Conservation (phyloP, 2,888 invertebrate genomes). For the Drosophila anomalipes region DNA sequence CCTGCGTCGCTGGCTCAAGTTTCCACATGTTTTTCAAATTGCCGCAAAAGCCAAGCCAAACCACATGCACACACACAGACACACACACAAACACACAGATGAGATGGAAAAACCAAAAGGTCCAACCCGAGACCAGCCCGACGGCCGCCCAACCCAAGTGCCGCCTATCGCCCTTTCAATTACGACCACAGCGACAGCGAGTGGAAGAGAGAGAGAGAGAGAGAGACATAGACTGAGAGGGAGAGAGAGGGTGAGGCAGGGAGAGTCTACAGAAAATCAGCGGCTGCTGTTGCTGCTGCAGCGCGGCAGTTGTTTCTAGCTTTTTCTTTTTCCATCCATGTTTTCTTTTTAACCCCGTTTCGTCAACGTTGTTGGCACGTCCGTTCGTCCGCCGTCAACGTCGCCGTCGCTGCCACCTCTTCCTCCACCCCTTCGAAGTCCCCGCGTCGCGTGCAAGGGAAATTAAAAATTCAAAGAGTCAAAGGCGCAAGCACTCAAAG, state of each 20-base stretch:
- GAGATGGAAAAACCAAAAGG: conserved; percentile 64
- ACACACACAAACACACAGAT: conserved; percentile 15
- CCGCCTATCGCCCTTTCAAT: conserved; percentile 76
- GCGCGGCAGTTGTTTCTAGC: conserved; percentile 72
- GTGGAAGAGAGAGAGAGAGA: conserved; percentile 8
- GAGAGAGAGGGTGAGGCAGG: conserved; percentile 13
- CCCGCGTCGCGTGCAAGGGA: conserved; percentile 73
- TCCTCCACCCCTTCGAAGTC: conserved; percentile 16
- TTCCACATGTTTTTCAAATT: conserved; percentile 78
- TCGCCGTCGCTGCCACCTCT: conserved; percentile 2
- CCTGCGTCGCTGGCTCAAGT: conserved; percentile 74
- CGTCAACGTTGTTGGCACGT: conserved; percentile 69
- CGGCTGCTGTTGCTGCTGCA: conserved; percentile 51
- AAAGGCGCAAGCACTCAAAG: conserved; percentile 73
- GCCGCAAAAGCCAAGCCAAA: conserved; percentile 55
- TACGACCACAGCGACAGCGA: conserved; percentile 37
- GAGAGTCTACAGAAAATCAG: conserved; percentile 41
- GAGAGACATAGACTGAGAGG: conserved; percentile 4
- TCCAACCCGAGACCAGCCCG: conserved; percentile 58
- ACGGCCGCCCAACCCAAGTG: conserved; percentile 69
- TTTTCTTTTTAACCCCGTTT: conserved; percentile 81
- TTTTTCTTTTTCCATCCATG: conserved; percentile 75
- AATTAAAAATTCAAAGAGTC: conserved; percentile 81
- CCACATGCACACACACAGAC: conserved; percentile 21
- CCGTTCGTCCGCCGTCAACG: conserved; percentile 42